Evolutionary conservation across 2,113 vertebrate genomes (phyloP), one percentile per base, ranked within the genome.

Genomic region (Platichthys stellatus): DNA sequence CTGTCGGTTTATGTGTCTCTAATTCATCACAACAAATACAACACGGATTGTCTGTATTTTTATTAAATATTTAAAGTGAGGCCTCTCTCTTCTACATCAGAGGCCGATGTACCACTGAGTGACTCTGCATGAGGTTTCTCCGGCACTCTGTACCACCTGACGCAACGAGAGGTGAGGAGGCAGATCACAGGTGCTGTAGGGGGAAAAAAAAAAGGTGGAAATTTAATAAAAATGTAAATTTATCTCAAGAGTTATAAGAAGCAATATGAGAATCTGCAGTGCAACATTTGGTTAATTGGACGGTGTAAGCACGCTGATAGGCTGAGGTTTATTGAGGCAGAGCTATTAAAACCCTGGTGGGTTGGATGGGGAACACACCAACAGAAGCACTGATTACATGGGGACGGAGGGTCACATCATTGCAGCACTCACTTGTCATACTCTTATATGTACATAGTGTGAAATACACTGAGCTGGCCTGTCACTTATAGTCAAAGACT

Each of bases 151-250:
- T 3, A 23, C 40, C 18, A 15, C 24, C 61, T 49, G 20, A 38
- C 26, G 35, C 67, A 26, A 47, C 5, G 10, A 7, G 28, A 62
- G 6, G 31, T 15, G 15, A 73, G 45, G 6, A 53, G 35, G 40
- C 2, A 40, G 69, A 81, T 74, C 58, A 64, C 61, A 82, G 38
- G 69, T 77, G 62, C 62, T 66, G 15, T 67, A 24, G 9, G 3
- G 40, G 69, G 58, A 43, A 77, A 63, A 60, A 63, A 60, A 54
- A 69, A 63, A 64, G n/a, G 68, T 71, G 53, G 60, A 81, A 83
- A 81, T 79, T 70, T 68, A 63, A 79, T 83, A 74, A 83, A 87
- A 81, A 85, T 83, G 69, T 43, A 63, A 87, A 87, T 85, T 78
- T 70, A 49, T 67, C 71, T 80, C 47, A 57, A 60, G 53, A 69